Evolutionary conservation across 2,888 invertebrate genomes (phyloP).

Genomic region (Amiota minor): DNA sequence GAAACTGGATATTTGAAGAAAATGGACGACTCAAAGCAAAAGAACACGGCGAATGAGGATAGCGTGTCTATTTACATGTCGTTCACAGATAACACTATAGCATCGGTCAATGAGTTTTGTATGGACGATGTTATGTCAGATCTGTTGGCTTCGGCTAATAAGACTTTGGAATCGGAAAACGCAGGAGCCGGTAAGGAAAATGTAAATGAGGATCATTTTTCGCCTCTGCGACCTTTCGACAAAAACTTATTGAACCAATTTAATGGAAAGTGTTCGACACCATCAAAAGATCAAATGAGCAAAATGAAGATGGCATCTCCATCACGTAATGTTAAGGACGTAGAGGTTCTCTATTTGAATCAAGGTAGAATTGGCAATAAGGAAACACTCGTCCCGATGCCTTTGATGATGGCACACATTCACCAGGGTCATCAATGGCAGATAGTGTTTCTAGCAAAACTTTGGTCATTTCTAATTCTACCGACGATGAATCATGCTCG

Average conservation of each 20-base stretch:
- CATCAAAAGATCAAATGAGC: constrained; percentile 50
- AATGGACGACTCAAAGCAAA: constrained; percentile 56
- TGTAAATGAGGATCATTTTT: constrained; percentile 41
- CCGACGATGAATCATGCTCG: constrained; percentile 45
- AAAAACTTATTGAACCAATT: constrained; percentile 61
- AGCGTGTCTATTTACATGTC: constrained; percentile 64
- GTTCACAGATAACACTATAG: constrained; percentile 60
- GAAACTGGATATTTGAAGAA: too few relatives aligned
- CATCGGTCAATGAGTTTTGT: constrained; percentile 45
- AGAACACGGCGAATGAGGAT: constrained; percentile 48
- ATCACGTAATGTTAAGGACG: constrained; percentile 11
- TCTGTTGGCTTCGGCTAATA: constrained; percentile 32
- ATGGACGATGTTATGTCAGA: constrained; percentile 13
- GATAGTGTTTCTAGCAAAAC: constrained; percentile 54
- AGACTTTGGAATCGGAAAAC: constrained; percentile 44
- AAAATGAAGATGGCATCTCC: constrained; percentile 4
- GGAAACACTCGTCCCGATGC: constrained; percentile 57
- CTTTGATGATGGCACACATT: constrained; percentile 43
- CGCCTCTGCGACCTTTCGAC: constrained; percentile 57
- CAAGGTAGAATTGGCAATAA: constrained; percentile 48
- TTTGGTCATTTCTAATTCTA: constrained; percentile 40
- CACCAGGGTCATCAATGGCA: constrained; percentile 52
- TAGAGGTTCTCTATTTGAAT: constrained; percentile 6
- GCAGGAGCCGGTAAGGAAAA: constrained; percentile 22
- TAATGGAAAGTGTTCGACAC: constrained; percentile 66